These are phyloP conservation scores for Anabacerthia variegaticeps DNA, from an alignment of 2,797 vertebrate genomes.

Conservation along the genomic window DNA sequence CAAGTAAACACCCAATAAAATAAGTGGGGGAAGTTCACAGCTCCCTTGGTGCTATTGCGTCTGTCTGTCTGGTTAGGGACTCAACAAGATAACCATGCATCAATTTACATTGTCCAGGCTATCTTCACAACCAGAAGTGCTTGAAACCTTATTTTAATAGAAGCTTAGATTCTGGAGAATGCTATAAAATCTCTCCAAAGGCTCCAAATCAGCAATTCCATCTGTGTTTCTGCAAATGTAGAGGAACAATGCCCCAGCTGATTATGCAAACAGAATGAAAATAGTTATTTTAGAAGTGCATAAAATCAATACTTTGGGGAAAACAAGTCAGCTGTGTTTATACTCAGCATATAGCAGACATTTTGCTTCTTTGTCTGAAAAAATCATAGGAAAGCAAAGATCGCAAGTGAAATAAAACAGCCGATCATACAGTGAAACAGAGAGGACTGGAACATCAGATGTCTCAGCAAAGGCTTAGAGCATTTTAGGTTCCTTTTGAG, in stretches of 20 bases:
- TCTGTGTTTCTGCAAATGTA: constrained; percentile 64
- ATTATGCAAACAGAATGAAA: constrained; percentile 66
- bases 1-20: constrained; percentile 63
- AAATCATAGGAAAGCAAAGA: constrained; percentile 28
- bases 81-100: constrained; percentile 59
- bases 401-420: constrained; percentile 35
- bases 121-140: constrained; percentile 59
- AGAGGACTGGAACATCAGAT: constrained; percentile 42
- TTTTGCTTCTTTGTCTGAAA: constrained; percentile 67
- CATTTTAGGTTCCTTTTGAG: constrained; percentile 58
- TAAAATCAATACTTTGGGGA: constrained; percentile 56
- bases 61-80: constrained; percentile 50
- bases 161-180: constrained; percentile 56
- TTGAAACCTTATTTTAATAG: constrained; percentile 62
- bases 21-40: constrained; percentile 55
- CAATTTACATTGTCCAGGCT: constrained; percentile 65
- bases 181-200: constrained; percentile 58
- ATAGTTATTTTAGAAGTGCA: constrained; percentile 66
- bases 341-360: constrained; percentile 31
- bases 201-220: constrained; percentile 53
- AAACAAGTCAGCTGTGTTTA: constrained; percentile 56
- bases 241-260: constrained; percentile 53
- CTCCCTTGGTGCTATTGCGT: constrained; percentile 51
- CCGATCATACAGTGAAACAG: neutral
- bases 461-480: constrained; percentile 44